Base-by-base conservation (phyloP, 2,113 vertebrate species). In the Bubalus kerabau region DNA sequence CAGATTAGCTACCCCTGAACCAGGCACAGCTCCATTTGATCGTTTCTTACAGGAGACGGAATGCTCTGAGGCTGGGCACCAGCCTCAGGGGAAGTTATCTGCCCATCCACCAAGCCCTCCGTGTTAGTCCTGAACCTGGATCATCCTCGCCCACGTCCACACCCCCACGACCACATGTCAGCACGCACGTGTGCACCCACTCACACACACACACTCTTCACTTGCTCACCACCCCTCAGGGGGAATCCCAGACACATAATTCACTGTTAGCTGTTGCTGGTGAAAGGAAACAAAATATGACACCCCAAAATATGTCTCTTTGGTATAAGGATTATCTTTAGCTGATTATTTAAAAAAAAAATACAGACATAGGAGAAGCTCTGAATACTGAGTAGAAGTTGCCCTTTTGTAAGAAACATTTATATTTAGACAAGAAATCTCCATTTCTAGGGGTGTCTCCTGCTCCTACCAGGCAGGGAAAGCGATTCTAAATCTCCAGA, bases 1-100 rank as follows among this genome's bases (percentile, higher is more conserved):
- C 98, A 98, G 98, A 99, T 98, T 94, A 98, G 98, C 97, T 98
- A 54, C 32, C 98, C 96, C 86, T 40, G 74, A 98, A 98, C 92
- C 36, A 92, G 94, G 97, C 97, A 67, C 86, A 98, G 98, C 98
- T 98, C 97, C 95, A 7, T 98, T 88, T 98, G 97, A 98, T 98
- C 50, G 64, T 96, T 98, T 98, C 91, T 91, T 94, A 48, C 16
- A 90, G 89, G 46, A 96, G 50, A 90, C 21, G 19, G 93, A 88
- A 94, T 30, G 59, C 56, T 97, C 91, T 0, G 54, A 97, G 89
- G 36, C 82, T 95, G 88, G 82, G 52, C 84, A 93, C 0, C 6
- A 80, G 84, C 90, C 97, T 97, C 95, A 7, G 36, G 93, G 96
- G 96, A 98, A 94, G 97, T 98, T 59, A 96, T 96, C 89, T 97